Evolutionary conservation across 1,140 invertebrate genomes (phyloP).

Genomic region (Atta colombica): DNA sequence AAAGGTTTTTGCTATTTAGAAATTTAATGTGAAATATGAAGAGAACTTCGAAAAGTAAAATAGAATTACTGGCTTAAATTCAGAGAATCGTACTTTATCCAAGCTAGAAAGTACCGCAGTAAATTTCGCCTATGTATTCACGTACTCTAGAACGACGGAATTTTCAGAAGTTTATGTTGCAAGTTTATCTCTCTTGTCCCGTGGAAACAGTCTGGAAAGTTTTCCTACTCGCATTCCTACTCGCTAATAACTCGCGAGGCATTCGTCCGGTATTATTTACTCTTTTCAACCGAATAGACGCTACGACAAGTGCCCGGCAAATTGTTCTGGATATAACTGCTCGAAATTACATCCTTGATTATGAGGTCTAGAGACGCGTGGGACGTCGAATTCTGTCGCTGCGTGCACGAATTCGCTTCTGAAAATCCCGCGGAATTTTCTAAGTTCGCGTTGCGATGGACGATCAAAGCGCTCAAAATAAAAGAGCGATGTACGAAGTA

Average conservation of each 20-base stretch:
- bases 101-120: background rate
- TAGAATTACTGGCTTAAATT: background rate
- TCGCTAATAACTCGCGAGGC: conserved; percentile 47
- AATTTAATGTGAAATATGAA: background rate
- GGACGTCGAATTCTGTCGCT: conserved; percentile 72
- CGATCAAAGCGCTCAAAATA: conserved; percentile 9
- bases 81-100: background rate
- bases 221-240: conserved; percentile 31
- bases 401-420: conserved; percentile 31
- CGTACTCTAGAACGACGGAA: background rate
- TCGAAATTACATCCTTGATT: conserved; percentile 76
- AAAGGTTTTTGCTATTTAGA: background rate
- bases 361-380: conserved; percentile 68
- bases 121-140: conserved; percentile 3
- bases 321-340: conserved; percentile 71
- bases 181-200: background rate
- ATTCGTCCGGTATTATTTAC: conserved; percentile 59
- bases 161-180: conserved; percentile 26
- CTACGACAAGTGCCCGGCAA: conserved; percentile 51
- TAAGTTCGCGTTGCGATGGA: background rate
- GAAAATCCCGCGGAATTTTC: conserved; percentile 44
- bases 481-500: conserved; percentile 7
- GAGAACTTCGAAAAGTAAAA: background rate
- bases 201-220: conserved; percentile 48
- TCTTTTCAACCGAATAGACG: conserved; percentile 43